A percentile compares a stretch with the other conserved stretches of the same genome.
These are phyloP conservation scores for Mormyrops attenuatus DNA, from an alignment of 2,797 vertebrate genomes.

Conservation along the genomic window DNA sequence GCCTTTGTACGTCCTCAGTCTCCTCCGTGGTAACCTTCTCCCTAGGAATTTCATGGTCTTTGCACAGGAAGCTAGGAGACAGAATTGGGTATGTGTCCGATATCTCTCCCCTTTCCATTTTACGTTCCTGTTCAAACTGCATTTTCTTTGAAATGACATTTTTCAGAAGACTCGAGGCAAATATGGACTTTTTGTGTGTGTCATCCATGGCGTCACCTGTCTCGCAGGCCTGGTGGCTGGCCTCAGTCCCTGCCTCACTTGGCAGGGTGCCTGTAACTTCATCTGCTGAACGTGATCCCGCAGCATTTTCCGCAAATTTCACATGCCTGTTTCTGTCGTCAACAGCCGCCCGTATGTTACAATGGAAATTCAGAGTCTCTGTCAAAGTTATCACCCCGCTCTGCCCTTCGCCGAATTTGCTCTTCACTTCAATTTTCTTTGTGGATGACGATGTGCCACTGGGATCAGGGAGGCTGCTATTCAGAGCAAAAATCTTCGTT, in stretches of 20 bases:
- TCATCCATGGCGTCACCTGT: constrained; percentile 49
- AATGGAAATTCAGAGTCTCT: constrained; percentile 68
- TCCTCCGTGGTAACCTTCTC: constrained; percentile 48
- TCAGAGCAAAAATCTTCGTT: constrained; percentile 53
- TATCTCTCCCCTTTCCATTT: constrained; percentile 83
- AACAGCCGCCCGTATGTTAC: constrained; percentile 56
- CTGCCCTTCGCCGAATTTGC: constrained; percentile 50
- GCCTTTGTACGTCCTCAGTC: constrained; percentile 56
- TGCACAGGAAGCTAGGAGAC: constrained; percentile 40
- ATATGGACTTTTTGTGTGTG: constrained; percentile 75
- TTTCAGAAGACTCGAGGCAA: constrained; percentile 87
- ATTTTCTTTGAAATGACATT: constrained; percentile 98
- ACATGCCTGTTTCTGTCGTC: constrained; percentile 41
- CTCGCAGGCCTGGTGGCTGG: constrained; percentile 39
- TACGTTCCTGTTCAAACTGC: constrained; percentile 87
- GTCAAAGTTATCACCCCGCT: constrained; percentile 64
- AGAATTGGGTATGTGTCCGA: constrained; percentile 44
- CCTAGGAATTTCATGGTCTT: constrained; percentile 50
- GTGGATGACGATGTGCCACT: constrained; percentile 44
- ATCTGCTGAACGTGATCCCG: constrained; percentile 47
- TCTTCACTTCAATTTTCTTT: constrained; percentile 47
- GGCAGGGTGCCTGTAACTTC: constrained; percentile 54
- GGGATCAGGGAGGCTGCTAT: constrained; percentile 38
- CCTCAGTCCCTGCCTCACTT: constrained; percentile 49
- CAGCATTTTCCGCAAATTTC: constrained; percentile 50